Evolutionary conservation across 2,888 invertebrate species (phyloP), one percentile per base, ranked within the genome.

Genomic region (Gortyna flavago): DNA sequence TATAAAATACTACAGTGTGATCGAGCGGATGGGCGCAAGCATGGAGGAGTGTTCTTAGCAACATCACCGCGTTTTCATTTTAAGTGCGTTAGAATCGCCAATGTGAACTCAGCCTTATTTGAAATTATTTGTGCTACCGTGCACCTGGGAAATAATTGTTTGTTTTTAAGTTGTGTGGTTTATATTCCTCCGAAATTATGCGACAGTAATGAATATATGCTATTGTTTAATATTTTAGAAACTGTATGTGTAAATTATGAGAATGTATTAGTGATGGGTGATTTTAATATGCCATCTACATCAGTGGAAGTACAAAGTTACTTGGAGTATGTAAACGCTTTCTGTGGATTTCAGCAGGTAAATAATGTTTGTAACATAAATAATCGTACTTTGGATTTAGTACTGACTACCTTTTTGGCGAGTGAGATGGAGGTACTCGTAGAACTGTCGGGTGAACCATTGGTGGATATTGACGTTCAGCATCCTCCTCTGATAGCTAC

Each of bases 231-330:
- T 54, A 54, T 54, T 11, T 18, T 48, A 18, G 48, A 48, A 48
- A 48, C 48, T 48, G 35, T 35, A 35, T 35, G 35, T 35, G 35
- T 35, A 35, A 35, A 35, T 35, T 48, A 48, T 48, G 48, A 48
- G 48, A 48, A 18, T 21, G 21, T 48, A 18, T 18, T 21, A 48
- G 18, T 48, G 48, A 7, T 48, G 18, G 48, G 48, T 18, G 48
- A 48, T 48, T 48, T 48, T 48, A 48, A 44, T 16, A 44, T 44
- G 44, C 44, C 44, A 44, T 16, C 44, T 44, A 44, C 44, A 44
- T 44, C 44, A 64, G 64, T 35, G 64, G 35, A 64, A 64, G 64
- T 38, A 7, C 64, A 64, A 64, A 64, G 35, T 25, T 64, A 64
- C 35, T 64, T 38, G 64, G 64, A 64, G 11, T 38, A 64, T 64